Base-by-base conservation (phyloP, 2,797 vertebrate genomes). In the Hippopotamyrus pictus region DNA sequence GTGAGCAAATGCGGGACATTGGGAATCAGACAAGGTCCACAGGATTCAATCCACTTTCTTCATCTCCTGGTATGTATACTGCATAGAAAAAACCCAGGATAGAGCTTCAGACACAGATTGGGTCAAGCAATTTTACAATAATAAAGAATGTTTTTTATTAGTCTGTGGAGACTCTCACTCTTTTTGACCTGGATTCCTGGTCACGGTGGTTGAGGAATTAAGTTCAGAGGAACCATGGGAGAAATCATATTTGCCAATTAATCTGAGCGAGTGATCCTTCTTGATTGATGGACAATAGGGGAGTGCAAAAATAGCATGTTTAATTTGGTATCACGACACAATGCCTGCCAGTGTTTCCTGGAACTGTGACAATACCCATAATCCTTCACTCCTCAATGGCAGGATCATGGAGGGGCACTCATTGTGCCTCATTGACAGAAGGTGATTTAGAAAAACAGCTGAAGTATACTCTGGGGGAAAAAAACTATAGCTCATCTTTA, bases 181-280 rank as follows among this genome's bases (percentile, higher is more conserved):
- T 33, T 86, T 29, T 86, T 29, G 46, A 86, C 48, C 48, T 25
- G 11, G 22, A 53, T 86, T 86, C 50, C 9, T 17, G 44, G 48
- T 76, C 41, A 33, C 5, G 17, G 37, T 69, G 22, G 82, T 5
- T 48, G 44, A 73, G 44, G 57, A 88, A 41, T 53, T 37, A 86
- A 1, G 29, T 57, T 25, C 48, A 33, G 51, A 54, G 48, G 50
- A 79, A 14, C 79, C 33, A 22, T 41, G 8, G 33, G 53, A 46
- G 76, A 59, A 89, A 83, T 76, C 9, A 25, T 11, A 29, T 83
- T 89, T 12, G 37, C 88, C 82, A 84, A 84, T 85, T 89, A 85
- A 85, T 46, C 3, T 53, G 53, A 79, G 54, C 33, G 53, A 62
- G 53, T 19, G 51, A 44, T 44, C 48, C 2, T 62, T 17, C 3